These are phyloP conservation scores for Endomychus coccineus DNA, from an alignment of 2,888 invertebrate genomes.

Conservation along the genomic window DNA sequence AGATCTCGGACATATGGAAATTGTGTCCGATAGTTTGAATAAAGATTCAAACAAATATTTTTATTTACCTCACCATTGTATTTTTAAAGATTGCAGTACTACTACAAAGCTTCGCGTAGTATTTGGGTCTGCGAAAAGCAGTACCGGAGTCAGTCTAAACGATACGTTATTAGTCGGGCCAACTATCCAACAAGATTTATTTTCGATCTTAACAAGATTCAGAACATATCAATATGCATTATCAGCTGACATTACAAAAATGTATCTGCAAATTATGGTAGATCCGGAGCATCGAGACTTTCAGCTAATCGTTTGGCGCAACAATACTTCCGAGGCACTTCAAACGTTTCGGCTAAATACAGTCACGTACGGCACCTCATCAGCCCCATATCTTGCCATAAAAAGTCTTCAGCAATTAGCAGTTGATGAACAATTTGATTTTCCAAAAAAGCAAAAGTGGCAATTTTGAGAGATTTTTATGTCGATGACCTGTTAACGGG, in stretches of 20 bases:
- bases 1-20: conserved; percentile 3
- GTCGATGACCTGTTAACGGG: conserved; percentile 31
- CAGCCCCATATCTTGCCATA: conserved; percentile 29
- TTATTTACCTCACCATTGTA: conserved; percentile 36
- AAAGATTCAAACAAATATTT: conserved; percentile 16
- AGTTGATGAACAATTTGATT: conserved; percentile 17
- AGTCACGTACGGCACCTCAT: conserved; percentile 32
- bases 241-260: conserved; percentile 36
- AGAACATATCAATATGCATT: conserved; percentile 28
- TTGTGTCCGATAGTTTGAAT: not conserved
- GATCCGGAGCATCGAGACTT: conserved; percentile 25
- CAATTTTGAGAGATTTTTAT: conserved; percentile 27
- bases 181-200: conserved; percentile 31
- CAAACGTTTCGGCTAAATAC: conserved; percentile 23
- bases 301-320: conserved; percentile 36
- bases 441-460: conserved; percentile 14
- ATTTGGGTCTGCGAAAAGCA: no score
- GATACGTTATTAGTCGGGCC: conserved; percentile 35
- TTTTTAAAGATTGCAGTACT: conserved; percentile 25
- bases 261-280: conserved; percentile 33
- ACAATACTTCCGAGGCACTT: conserved; percentile 16
- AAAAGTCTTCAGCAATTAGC: conserved; percentile 27
- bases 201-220: conserved; percentile 29
- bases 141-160: conserved; percentile 25
- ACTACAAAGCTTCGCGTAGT: conserved; percentile 32